Conservation (phyloP, 2,888 invertebrate species). For the Philhelius pedissequus region DNA sequence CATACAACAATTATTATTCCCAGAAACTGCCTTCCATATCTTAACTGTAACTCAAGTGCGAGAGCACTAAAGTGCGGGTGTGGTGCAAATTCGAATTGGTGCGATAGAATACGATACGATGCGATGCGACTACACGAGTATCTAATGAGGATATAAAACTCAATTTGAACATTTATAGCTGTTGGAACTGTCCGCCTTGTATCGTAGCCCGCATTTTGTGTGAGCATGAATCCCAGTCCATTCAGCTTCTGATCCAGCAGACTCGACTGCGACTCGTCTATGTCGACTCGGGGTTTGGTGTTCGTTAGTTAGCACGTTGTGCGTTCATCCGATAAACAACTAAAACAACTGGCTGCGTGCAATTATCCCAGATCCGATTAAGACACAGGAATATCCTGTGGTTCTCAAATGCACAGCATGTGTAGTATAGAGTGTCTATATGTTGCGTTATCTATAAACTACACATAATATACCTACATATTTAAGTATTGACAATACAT, state of each 20-base stretch:
- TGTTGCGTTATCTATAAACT: not conserved
- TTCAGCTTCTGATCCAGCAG: not conserved
- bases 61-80: slow-evolving; percentile 14
- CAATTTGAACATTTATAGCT: slow-evolving; percentile 65
- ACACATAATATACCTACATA: not conserved
- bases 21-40: slow-evolving; percentile 32
- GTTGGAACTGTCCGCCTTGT: slow-evolving; percentile 22
- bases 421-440: not conserved
- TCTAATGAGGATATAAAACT: slow-evolving; percentile 68
- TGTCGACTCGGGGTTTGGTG: not conserved
- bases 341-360: slow-evolving; percentile 66
- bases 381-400: slow-evolving; percentile 30
- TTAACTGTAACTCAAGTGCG: slow-evolving; percentile 18
- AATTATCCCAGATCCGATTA: slow-evolving; percentile 60
- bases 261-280: too few species aligned
- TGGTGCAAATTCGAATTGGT: slow-evolving; percentile 2
- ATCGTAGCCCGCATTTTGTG: slow-evolving; percentile 33
- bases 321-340: slow-evolving; percentile 64
- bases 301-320: slow-evolving; percentile 32
- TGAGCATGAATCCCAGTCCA: not conserved
- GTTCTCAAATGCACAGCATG: slow-evolving; percentile 32
- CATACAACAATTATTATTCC: slow-evolving; percentile 32
- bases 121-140: slow-evolving; percentile 17
- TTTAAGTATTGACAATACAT: slow-evolving; percentile 6
- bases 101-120: not conserved